Conservation (phyloP, 2,888 invertebrate species). For the Sinotaia quadrata region DNA sequence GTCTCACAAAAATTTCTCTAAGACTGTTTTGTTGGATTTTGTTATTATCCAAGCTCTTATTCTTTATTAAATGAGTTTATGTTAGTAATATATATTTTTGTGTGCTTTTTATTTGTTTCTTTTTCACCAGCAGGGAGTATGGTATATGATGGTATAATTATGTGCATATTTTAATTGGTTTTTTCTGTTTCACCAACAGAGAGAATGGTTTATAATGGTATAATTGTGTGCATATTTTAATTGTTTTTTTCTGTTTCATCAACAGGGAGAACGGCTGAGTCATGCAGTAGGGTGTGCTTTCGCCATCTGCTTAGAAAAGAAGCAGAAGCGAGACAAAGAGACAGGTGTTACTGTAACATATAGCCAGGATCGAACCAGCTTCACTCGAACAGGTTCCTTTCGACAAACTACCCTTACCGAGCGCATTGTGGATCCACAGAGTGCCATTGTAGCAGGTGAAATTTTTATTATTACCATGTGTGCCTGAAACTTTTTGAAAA, state of each 20-base stretch:
- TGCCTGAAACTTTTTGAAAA: not conserved
- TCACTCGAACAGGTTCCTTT: slow-evolving; percentile 94
- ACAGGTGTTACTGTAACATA: slow-evolving; percentile 68
- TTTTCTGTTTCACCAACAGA: too few species aligned
- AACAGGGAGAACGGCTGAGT: slow-evolving; percentile 92
- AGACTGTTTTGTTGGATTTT: too few species aligned
- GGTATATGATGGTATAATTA: too few species aligned
- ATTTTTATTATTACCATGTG: too few species aligned
- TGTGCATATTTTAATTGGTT: too few species aligned
- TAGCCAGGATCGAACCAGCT: slow-evolving; percentile 78
- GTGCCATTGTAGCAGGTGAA: slow-evolving; percentile 74
- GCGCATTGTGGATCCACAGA: slow-evolving; percentile 80
- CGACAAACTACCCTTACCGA: slow-evolving; percentile 85
- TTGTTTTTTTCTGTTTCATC: slow-evolving; percentile 6
- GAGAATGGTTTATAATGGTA: too few species aligned
- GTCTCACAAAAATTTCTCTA: too few species aligned
- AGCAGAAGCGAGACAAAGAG: slow-evolving; percentile 97
- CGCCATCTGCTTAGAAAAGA: slow-evolving; percentile 96
- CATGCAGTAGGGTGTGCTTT: slow-evolving; percentile 99
- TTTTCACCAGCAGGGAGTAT: too few species aligned
- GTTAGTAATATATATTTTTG: too few species aligned
- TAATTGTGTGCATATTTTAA: not conserved
- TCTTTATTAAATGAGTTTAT: too few species aligned
- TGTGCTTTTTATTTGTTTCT: too few species aligned
- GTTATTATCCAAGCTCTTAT: too few species aligned